Evolutionary conservation across 2,113 vertebrate genomes (phyloP).

Genomic region (Pachyramphus minor): DNA sequence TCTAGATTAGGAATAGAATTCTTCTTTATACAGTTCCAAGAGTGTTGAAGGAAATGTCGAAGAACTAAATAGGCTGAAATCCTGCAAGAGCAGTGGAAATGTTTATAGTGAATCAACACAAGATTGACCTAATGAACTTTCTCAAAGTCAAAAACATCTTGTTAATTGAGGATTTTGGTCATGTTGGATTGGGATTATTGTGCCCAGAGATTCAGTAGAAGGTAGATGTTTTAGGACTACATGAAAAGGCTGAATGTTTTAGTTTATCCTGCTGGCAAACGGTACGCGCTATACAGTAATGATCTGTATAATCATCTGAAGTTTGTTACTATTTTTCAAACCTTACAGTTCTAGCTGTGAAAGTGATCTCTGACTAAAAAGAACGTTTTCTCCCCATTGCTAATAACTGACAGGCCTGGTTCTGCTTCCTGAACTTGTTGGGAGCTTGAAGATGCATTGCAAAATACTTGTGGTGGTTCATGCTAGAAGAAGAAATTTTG

Average conservation of each 20-base stretch:
- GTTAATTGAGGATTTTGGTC: background rate
- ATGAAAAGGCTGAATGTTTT: background rate
- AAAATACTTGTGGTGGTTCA: background rate
- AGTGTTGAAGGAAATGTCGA: background rate
- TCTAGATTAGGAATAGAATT: background rate
- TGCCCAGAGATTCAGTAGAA: background rate
- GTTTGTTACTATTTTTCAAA: background rate
- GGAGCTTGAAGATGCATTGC: background rate
- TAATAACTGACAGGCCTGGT: background rate
- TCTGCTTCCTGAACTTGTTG: constrained; percentile 3
- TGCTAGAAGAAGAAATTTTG: background rate
- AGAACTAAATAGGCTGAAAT: background rate
- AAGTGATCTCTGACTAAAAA: background rate
- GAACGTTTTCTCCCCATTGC: background rate
- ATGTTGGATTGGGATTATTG: background rate
- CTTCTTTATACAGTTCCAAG: background rate
- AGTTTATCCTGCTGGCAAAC: background rate
- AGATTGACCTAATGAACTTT: background rate
- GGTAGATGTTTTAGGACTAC: background rate
- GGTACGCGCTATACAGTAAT: background rate
- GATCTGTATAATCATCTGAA: background rate
- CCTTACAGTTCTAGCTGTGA: background rate
- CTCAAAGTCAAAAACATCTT: background rate
- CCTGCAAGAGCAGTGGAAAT: background rate
- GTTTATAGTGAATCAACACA: background rate